Evolutionary conservation across 2,888 invertebrate genomes (phyloP).

Genomic region (Elmis aenea): DNA sequence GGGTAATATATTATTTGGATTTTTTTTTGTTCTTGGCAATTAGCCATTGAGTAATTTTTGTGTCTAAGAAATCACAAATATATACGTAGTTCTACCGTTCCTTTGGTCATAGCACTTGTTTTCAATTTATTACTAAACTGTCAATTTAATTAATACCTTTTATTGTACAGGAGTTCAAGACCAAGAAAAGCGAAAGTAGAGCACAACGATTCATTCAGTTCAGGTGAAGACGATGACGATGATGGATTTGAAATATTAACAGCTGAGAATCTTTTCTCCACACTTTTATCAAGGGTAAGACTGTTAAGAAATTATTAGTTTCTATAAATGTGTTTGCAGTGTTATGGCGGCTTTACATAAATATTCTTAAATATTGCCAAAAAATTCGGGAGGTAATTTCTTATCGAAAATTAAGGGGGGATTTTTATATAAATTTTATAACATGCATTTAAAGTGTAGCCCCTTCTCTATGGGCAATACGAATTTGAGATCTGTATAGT

Average conservation of each 20-base stretch:
- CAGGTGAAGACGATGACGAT: constrained; percentile 82
- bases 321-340: neutral
- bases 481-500: too few relatives aligned
- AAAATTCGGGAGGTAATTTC: too few relatives aligned
- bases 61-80: too few relatives aligned
- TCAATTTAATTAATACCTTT: constrained; percentile 8
- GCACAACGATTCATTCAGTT: constrained; percentile 81
- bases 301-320: constrained; percentile 2
- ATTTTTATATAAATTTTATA: too few relatives aligned
- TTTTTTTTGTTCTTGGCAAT: neutral
- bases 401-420: too few relatives aligned
- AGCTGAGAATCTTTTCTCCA: constrained; percentile 86
- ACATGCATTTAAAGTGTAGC: too few relatives aligned
- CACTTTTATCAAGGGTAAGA: constrained; percentile 72
- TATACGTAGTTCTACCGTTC: too few relatives aligned
- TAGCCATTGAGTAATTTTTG: constrained; percentile 4
- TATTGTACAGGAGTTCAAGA: constrained; percentile 56
- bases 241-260: constrained; percentile 89
- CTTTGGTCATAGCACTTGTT: too few relatives aligned
- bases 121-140: constrained; percentile 5
- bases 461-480: too few relatives aligned
- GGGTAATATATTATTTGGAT: too few relatives aligned
- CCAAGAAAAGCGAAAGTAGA: constrained; percentile 61
- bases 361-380: too few relatives aligned
- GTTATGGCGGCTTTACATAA: too few relatives aligned